phyloP scores from a whole-genome alignment of 2,888 invertebrate species.

The Margaritifera margaritifera region DNA sequence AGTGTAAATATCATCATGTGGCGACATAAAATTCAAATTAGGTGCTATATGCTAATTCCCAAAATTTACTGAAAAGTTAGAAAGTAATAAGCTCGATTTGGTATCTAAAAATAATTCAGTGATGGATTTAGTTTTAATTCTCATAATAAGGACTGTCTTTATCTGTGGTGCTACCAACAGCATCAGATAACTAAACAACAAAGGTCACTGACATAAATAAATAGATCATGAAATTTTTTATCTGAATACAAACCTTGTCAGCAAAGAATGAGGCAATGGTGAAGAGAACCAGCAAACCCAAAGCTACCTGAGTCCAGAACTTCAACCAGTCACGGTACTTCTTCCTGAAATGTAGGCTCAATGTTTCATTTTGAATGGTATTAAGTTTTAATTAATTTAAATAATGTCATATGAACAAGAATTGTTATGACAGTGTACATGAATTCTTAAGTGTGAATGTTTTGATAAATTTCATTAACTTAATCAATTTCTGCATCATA shows the following conservation, averaged over 20 bases:
- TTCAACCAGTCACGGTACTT: slow-evolving; percentile 65
- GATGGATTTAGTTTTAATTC: too few relatives aligned
- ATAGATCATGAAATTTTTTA: background rate
- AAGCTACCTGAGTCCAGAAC: slow-evolving; percentile 66
- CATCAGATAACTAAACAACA: too few relatives aligned
- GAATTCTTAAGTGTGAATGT: too few relatives aligned
- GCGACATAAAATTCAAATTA: too few relatives aligned
- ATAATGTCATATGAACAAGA: background rate
- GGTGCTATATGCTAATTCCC: too few relatives aligned
- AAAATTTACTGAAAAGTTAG: too few relatives aligned
- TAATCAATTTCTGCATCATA: too few relatives aligned
- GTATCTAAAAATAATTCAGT: too few relatives aligned
- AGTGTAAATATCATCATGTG: too few relatives aligned
- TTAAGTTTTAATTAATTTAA: background rate
- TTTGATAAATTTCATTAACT: too few relatives aligned
- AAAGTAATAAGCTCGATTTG: too few relatives aligned
- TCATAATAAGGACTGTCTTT: background rate
- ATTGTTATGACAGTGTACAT: background rate
- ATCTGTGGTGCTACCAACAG: too few relatives aligned
- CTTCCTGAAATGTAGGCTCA: slow-evolving; percentile 46
- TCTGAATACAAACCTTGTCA: slow-evolving; percentile 57
- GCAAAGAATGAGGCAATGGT: slow-evolving; percentile 64
- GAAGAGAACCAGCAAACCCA: slow-evolving; percentile 60
- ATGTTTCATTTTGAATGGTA: background rate
- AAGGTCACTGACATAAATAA: background rate